These are phyloP conservation scores for Ornithoptera alexandrae DNA, from an alignment of 2,888 invertebrate genomes.

Conservation along the genomic window DNA sequence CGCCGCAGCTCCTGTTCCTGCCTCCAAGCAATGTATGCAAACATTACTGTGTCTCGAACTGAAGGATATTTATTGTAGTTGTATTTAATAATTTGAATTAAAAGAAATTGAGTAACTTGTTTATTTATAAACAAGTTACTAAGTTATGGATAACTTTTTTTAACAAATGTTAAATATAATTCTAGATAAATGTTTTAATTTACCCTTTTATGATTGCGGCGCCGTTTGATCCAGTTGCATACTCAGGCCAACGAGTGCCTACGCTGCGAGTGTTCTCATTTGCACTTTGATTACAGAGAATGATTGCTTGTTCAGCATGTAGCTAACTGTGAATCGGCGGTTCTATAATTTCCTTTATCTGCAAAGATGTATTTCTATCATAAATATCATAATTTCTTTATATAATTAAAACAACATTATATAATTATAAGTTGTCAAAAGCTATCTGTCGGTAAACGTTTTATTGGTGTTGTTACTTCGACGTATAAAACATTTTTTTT, in stretches of 20 bases:
- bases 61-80: too few species aligned
- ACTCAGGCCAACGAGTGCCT: conserved; percentile 39
- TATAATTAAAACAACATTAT: too few species aligned
- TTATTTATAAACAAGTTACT: not conserved
- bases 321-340: conserved; percentile 13
- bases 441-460: too few species aligned
- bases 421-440: too few species aligned
- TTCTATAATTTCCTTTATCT: conserved; percentile 10
- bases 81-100: too few species aligned
- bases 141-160: not conserved
- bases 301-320: conserved; percentile 38
- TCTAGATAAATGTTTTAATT: conserved; percentile 1
- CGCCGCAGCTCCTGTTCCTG: too few species aligned
- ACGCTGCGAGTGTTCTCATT: conserved; percentile 40
- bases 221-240: conserved; percentile 32
- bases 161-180: not conserved
- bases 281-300: conserved; percentile 44
- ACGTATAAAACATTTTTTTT: too few species aligned
- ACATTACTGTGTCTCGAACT: too few species aligned
- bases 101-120: not conserved
- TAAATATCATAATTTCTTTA: too few species aligned
- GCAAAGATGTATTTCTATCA: not conserved
- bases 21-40: too few species aligned
- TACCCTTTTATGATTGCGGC: conserved; percentile 16
- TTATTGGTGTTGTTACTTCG: too few species aligned